Evolutionary conservation across 37 sponge, comb jelly and placozoan genomes (phyloP).

Genomic region (Geodia barretti): DNA sequence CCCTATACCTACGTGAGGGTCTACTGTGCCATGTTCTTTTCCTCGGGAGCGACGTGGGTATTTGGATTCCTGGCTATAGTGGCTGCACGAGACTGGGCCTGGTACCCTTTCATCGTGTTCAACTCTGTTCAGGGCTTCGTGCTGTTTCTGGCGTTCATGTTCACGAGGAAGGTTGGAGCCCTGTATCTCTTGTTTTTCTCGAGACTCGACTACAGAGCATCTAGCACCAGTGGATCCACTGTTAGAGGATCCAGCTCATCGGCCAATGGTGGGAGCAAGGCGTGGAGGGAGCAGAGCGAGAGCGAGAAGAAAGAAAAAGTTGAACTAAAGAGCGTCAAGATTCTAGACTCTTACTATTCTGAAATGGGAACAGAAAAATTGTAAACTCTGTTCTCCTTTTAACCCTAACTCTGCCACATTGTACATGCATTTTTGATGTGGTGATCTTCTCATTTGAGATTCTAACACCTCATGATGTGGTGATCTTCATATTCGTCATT

Average conservation of each 20-base stretch:
- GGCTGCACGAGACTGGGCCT: slow-evolving; percentile 26
- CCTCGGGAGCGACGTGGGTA: slow-evolving; percentile 55
- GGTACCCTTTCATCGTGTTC: slow-evolving; percentile 67
- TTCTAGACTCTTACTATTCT: too few species aligned
- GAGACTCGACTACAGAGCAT: not conserved
- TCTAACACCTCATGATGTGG: too few species aligned
- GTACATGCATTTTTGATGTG: too few species aligned
- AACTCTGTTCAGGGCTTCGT: slow-evolving; percentile 56
- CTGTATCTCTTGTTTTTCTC: slow-evolving; percentile 15
- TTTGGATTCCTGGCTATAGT: slow-evolving; percentile 59
- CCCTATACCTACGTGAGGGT: slow-evolving; percentile 13
- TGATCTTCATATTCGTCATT: too few species aligned
- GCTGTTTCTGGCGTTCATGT: slow-evolving; percentile 33
- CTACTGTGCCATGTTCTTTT: slow-evolving; percentile 4
- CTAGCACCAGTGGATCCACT: not conserved
- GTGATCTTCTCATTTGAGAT: too few species aligned
- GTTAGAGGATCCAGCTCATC: not conserved
- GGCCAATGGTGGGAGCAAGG: too few species aligned
- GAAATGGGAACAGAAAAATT: too few species aligned
- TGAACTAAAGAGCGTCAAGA: too few species aligned
- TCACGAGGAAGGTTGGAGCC: slow-evolving; percentile 29
- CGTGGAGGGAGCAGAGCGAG: too few species aligned
- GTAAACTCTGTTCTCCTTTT: too few species aligned
- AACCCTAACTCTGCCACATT: too few species aligned
- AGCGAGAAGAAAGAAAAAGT: too few species aligned